phyloP scores from a whole-genome alignment of 2,888 invertebrate species.

The Drosophila prolongata region DNA sequence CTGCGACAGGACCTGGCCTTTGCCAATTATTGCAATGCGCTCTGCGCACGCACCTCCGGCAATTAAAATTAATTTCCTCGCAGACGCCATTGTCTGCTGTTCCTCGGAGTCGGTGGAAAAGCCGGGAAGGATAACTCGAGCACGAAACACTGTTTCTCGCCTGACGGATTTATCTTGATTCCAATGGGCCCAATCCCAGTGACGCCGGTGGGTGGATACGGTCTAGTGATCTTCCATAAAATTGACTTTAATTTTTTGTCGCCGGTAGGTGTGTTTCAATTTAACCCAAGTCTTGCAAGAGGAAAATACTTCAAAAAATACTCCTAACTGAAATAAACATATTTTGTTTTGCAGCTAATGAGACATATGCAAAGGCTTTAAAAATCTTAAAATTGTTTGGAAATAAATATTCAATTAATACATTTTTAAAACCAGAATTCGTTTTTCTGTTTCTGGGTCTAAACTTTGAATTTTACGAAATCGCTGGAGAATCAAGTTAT shows the following conservation, averaged over 20 bases:
- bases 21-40: slow-evolving; percentile 64
- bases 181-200: slow-evolving; percentile 4
- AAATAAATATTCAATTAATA: too few relatives aligned
- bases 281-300: too few relatives aligned
- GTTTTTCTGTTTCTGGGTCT: too few relatives aligned
- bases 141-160: slow-evolving; percentile 42
- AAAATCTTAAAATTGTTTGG: too few relatives aligned
- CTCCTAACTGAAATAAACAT: too few relatives aligned
- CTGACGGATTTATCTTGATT: slow-evolving; percentile 46
- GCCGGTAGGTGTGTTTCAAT: neutral
- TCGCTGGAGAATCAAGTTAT: too few relatives aligned
- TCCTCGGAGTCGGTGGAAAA: slow-evolving; percentile 12
- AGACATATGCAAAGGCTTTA: too few relatives aligned
- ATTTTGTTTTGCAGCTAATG: too few relatives aligned
- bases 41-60: slow-evolving; percentile 54
- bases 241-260: slow-evolving; percentile 7
- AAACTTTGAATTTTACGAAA: too few relatives aligned
- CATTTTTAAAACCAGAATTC: too few relatives aligned
- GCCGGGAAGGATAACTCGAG: slow-evolving; percentile 26
- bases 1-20: slow-evolving; percentile 48
- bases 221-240: neutral
- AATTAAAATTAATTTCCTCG: slow-evolving; percentile 69
- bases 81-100: slow-evolving; percentile 56
- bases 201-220: slow-evolving; percentile 5
- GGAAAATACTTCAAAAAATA: too few relatives aligned